Evolutionary conservation across 2,888 invertebrate genomes (phyloP).

Genomic region (Cerastis rubricosa): DNA sequence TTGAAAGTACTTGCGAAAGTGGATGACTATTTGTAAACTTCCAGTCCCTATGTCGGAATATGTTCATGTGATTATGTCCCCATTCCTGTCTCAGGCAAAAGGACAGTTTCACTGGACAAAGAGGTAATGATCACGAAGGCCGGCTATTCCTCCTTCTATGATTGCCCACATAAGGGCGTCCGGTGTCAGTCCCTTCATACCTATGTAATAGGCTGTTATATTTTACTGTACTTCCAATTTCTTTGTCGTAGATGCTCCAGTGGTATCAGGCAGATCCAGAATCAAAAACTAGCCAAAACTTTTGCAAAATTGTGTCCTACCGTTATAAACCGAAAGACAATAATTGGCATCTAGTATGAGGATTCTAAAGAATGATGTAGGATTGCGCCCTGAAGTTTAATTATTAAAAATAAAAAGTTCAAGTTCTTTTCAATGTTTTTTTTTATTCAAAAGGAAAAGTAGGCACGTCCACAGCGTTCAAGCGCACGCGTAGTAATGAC

Average conservation of each 20-base stretch:
- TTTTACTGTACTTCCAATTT: conserved; percentile 15
- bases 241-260: not conserved
- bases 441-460: not conserved
- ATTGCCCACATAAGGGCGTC: conserved; percentile 73
- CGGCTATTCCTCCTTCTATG: conserved; percentile 62
- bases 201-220: conserved; percentile 12
- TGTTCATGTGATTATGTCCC: conserved; percentile 13
- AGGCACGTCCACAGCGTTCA: conserved; percentile 7
- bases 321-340: not conserved
- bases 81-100: conserved; percentile 11
- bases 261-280: not conserved
- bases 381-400: no score
- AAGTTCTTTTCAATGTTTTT: not conserved
- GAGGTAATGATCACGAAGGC: conserved; percentile 67
- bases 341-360: not conserved
- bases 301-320: not conserved
- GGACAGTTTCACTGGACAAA: conserved; percentile 59
- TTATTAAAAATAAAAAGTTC: not conserved
- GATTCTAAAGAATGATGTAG: not conserved
- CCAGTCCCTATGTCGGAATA: not conserved
- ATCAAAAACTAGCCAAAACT: not conserved
- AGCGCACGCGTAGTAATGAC: conserved; percentile 23
- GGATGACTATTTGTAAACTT: not conserved
- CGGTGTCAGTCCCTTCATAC: conserved; percentile 65
- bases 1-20: not conserved